Conservation (phyloP, 1,140 invertebrate genomes). For the Arion vulgaris region DNA sequence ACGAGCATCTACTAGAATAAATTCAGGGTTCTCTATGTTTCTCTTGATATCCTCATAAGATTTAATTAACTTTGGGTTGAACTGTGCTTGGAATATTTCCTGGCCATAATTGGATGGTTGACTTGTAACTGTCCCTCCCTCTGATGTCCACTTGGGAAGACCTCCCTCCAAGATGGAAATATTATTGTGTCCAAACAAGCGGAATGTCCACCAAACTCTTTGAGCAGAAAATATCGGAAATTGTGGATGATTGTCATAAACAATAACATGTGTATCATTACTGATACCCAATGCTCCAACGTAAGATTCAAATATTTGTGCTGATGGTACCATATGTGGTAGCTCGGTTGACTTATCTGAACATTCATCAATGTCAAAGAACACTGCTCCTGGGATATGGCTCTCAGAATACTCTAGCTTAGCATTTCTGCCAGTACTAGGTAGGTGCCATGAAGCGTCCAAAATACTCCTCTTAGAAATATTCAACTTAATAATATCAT, state of each 20-base stretch:
- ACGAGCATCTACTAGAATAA: conserved; percentile 64
- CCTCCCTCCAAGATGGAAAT: conserved; percentile 69
- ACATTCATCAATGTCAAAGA: conserved; percentile 69
- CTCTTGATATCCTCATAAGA: conserved; percentile 59
- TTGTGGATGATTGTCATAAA: conserved; percentile 66
- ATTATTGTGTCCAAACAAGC: conserved; percentile 62
- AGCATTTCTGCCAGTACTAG: conserved; percentile 53
- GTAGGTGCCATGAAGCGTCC: conserved; percentile 66
- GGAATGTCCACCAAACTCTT: conserved; percentile 69
- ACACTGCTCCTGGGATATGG: conserved; percentile 67
- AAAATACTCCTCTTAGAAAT: conserved; percentile 45
- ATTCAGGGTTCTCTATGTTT: conserved; percentile 45
- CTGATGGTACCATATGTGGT: conserved; percentile 62
- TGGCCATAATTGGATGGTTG: conserved; percentile 28
- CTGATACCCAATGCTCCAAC: conserved; percentile 66
- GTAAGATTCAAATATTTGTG: conserved; percentile 62
- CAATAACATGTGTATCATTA: conserved; percentile 66
- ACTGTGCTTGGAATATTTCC: conserved; percentile 53
- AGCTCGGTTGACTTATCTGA: conserved; percentile 52
- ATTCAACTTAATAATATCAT: conserved; percentile 15
- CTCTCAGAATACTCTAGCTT: conserved; percentile 55
- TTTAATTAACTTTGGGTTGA: conserved; percentile 54
- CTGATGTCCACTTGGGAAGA: conserved; percentile 59
- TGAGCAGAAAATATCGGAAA: conserved; percentile 66
- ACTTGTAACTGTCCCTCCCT: conserved; percentile 43